Percentiles rank a stretch among this genome's conserved stretches.
phyloP scores from a whole-genome alignment of 1,140 invertebrate genomes.

The Oryzaephilus surinamensis region DNA sequence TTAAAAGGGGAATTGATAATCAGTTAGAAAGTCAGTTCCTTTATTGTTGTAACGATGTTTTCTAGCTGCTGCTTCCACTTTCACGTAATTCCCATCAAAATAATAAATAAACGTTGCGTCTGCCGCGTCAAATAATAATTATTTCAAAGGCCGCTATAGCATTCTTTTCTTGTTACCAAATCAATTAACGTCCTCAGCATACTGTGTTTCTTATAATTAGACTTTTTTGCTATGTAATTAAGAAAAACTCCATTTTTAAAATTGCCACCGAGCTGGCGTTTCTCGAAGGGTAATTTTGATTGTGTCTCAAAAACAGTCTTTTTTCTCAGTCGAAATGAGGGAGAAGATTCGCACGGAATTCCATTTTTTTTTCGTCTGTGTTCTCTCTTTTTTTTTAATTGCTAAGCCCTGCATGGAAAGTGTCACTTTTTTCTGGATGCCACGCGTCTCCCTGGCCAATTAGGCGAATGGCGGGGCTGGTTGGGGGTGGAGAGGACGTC shows the following conservation, averaged over 20 bases:
- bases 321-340: constrained; percentile 13
- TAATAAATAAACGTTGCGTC: constrained; percentile 20
- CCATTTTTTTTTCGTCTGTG: background rate
- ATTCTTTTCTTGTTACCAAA: constrained; percentile 30
- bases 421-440: constrained; percentile 20
- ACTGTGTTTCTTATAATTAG: constrained; percentile 29
- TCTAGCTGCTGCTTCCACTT: no score
- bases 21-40: no score
- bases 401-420: constrained; percentile 25
- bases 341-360: constrained; percentile 14
- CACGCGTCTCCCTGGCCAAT: constrained; percentile 26
- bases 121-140: constrained; percentile 24
- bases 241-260: constrained; percentile 32
- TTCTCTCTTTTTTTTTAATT: constrained; percentile 20
- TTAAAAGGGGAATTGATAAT: no score
- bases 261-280: constrained; percentile 22
- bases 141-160: constrained; percentile 11
- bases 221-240: constrained; percentile 30
- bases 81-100: constrained; percentile 21
- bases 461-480: constrained; percentile 16
- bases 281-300: constrained; percentile 29
- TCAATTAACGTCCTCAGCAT: constrained; percentile 27
- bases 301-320: constrained; percentile 20
- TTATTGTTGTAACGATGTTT: no score
- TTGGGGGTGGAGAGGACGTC: constrained; percentile 7